Base-by-base conservation (phyloP, 2,113 vertebrate genomes). In the Furnarius figulus region DNA sequence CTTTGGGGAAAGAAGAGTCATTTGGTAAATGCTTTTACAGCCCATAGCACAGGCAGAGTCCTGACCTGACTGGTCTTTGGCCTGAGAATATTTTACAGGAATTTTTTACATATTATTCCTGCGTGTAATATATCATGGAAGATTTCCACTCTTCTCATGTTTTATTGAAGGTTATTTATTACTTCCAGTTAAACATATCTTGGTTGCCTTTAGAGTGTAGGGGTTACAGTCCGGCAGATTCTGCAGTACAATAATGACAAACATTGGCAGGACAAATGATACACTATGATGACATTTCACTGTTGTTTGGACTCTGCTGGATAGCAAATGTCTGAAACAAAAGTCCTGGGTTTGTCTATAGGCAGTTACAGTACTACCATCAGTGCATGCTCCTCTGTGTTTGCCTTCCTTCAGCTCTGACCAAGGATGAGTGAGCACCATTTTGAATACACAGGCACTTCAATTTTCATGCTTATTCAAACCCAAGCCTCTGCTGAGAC, bases 21-120 rank as follows among this genome's bases (percentile, higher is more conserved):
- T 82, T 90, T 62, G 30, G 85, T 90, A 88, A 92, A 80, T 70
- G 23, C n/a, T 83, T 88, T 92, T 87, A 80, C 50, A 93, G 67
- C 31, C 63, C 50, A 39, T 24, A 80, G 67, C 55, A 67, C 42
- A 74, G 72, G 49, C n/a, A 86, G n/a, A 55, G 58, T 76, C 78
- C 58, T 85, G 71, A 84, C 79, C 53, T 70, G 35, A 31, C 56
- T 87, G 52, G 47, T 94, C 66, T 91, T 90, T 72, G 37, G 62
- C 70, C 53, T 68, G 66, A 37, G 11, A 90, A 80, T 88, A 86
- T 88, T 92, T 87, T 80, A 76, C 53, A 88, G 28, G n/a, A 76
- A 53, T 86, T 92, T 77, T 12, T 66, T 66, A 46, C 23, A 70
- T 85, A 80, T 49, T 93, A 50, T 95, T 94, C 58, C 46, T 55